These are phyloP conservation scores for Globodera rostochiensis DNA, from an alignment of 1,140 invertebrate genomes.

Conservation along the genomic window DNA sequence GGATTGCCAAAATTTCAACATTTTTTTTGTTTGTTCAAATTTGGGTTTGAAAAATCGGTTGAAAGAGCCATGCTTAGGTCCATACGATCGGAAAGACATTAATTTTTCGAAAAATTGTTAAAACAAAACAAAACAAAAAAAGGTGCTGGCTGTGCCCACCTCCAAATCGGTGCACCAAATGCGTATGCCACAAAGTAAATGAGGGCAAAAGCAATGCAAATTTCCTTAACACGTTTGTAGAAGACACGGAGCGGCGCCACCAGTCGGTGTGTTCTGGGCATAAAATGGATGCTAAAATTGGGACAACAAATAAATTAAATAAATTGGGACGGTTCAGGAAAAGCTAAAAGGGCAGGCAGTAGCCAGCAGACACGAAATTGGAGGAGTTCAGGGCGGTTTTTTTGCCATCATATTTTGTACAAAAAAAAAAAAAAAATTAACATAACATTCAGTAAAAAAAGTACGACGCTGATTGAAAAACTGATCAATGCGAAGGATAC, in stretches of 20 bases:
- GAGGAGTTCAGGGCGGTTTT: too few species aligned
- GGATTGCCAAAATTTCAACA: too few species aligned
- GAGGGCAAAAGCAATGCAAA: slow-evolving; percentile 14
- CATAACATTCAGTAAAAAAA: not conserved
- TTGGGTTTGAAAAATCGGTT: too few species aligned
- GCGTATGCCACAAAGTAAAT: slow-evolving; percentile 50
- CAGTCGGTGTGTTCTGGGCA: not conserved
- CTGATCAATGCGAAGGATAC: not conserved
- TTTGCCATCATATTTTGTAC: too few species aligned
- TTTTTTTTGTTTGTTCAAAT: too few species aligned
- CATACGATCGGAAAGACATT: too few species aligned
- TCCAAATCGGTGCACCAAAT: slow-evolving; percentile 59
- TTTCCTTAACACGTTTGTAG: not conserved
- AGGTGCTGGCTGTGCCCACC: slow-evolving; percentile 30
- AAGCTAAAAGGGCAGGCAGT: too few species aligned
- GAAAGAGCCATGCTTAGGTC: too few species aligned
- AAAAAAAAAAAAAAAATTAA: too few species aligned
- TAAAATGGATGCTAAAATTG: slow-evolving; percentile 15
- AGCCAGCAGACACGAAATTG: too few species aligned
- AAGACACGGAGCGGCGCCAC: not conserved
- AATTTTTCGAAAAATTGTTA: too few species aligned
- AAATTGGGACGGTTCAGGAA: not conserved
- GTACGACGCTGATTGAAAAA: not conserved
- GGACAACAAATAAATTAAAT: not conserved
- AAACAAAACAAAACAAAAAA: not conserved